These are phyloP conservation scores for Hemibagrus wyckioides DNA, from an alignment of 2,113 vertebrate species.

Conservation along the genomic window DNA sequence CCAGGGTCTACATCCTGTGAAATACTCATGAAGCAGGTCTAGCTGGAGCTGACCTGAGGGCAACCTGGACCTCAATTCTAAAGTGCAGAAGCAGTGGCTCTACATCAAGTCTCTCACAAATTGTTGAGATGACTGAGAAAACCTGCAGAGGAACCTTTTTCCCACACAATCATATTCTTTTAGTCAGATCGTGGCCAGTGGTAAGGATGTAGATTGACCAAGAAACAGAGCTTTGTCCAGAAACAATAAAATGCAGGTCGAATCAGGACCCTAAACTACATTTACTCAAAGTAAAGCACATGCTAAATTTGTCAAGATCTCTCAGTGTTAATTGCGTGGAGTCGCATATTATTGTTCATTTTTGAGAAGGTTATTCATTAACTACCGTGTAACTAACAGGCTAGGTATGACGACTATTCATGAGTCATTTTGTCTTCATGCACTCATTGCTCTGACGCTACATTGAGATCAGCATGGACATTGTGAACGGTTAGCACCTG, in stretches of 20 bases:
- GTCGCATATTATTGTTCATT: not conserved
- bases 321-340: not conserved
- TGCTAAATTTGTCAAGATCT: not conserved
- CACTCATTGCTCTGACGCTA: not conserved
- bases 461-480: constrained; percentile 5
- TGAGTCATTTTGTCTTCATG: not conserved
- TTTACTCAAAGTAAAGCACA: not conserved
- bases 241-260: not conserved
- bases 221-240: not conserved
- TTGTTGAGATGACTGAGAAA: not conserved
- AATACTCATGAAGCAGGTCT: not conserved
- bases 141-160: not conserved
- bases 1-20: not conserved
- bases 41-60: not conserved
- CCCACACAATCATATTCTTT: not conserved
- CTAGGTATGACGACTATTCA: not conserved
- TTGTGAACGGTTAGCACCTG: constrained; percentile 8
- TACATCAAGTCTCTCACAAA: not conserved
- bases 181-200: not conserved
- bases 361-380: not conserved
- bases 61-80: not conserved
- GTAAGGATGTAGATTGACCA: not conserved
- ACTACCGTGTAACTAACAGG: not conserved
- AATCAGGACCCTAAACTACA: not conserved
- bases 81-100: not conserved